Percentiles rank a stretch among this genome's conserved stretches.
These are phyloP conservation scores for Myotis daubentonii DNA, from an alignment of 2,797 vertebrate species.

Conservation along the genomic window DNA sequence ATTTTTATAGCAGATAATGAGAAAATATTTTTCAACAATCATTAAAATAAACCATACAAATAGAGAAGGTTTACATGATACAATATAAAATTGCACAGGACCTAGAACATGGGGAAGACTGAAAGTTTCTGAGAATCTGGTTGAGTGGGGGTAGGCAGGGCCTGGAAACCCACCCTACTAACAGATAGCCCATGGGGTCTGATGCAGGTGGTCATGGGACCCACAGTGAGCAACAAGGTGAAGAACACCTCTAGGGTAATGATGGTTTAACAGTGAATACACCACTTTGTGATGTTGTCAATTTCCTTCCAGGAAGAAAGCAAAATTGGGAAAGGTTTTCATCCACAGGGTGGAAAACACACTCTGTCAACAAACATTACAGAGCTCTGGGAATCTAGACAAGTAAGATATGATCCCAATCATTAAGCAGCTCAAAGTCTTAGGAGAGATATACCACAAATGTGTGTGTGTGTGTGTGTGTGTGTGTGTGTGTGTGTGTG, in stretches of 20 bases:
- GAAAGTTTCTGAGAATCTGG: not conserved
- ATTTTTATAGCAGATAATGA: not conserved
- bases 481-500: not conserved
- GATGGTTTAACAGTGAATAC: not conserved
- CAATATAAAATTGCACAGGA: not conserved
- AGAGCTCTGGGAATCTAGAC: not conserved
- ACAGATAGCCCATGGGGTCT: not conserved
- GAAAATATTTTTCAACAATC: not conserved
- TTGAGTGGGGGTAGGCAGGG: not conserved
- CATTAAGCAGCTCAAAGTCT: not conserved
- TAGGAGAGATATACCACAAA: not conserved
- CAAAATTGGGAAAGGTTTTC: not conserved
- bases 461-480: not conserved
- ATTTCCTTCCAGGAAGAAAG: constrained; percentile 28
- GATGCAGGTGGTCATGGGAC: not conserved
- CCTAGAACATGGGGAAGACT: not conserved
- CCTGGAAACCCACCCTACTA: not conserved
- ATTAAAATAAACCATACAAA: constrained; percentile 9
- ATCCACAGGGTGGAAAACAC: not conserved
- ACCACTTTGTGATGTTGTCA: not conserved
- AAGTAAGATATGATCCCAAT: not conserved
- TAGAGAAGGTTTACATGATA: not conserved
- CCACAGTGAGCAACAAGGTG: not conserved
- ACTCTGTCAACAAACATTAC: not conserved
- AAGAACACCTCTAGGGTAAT: not conserved